Evolutionary conservation across 92 coral and sea anemone genomes (phyloP).

Genomic region (Parazoanthus swiftii): DNA sequence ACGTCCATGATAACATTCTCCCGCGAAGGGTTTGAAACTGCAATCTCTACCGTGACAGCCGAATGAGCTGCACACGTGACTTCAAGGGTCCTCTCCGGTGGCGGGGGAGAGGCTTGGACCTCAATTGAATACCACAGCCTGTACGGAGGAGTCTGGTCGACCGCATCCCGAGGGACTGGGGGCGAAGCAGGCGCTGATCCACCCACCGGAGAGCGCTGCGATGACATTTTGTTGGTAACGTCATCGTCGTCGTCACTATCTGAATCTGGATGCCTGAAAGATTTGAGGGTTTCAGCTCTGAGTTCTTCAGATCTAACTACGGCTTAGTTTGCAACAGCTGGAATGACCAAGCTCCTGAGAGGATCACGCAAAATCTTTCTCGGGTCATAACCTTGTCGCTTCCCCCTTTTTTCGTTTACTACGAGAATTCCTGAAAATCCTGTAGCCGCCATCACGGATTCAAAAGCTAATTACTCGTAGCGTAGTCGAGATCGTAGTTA

Average conservation of each 20-base stretch:
- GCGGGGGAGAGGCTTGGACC: slow-evolving; percentile 80
- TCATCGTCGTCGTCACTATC: slow-evolving; percentile 70
- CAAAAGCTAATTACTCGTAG: too few relatives aligned
- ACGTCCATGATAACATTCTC: slow-evolving; percentile 85
- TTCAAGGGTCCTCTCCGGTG: slow-evolving; percentile 83
- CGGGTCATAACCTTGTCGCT: too few relatives aligned
- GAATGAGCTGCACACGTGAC: slow-evolving; percentile 92
- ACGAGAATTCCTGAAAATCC: too few relatives aligned
- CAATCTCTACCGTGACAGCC: slow-evolving; percentile 84
- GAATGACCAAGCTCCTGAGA: too few relatives aligned
- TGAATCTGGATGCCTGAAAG: slow-evolving; percentile 60
- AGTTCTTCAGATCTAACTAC: too few relatives aligned
- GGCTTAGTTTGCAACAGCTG: too few relatives aligned
- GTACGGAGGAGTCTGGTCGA: slow-evolving; percentile 65
- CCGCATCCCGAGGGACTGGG: slow-evolving; percentile 52
- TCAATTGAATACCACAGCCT: slow-evolving; percentile 92
- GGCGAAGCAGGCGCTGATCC: slow-evolving; percentile 50
- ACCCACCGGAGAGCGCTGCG: slow-evolving; percentile 30
- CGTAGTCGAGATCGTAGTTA: too few relatives aligned
- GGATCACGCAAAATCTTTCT: too few relatives aligned
- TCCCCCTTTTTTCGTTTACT: too few relatives aligned
- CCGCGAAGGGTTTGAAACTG: slow-evolving; percentile 88
- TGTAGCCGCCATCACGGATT: too few relatives aligned
- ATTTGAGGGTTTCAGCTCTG: background rate
- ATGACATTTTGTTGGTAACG: background rate